phyloP scores from a whole-genome alignment of 2,113 vertebrate species.

The Atractosteus spatula region DNA sequence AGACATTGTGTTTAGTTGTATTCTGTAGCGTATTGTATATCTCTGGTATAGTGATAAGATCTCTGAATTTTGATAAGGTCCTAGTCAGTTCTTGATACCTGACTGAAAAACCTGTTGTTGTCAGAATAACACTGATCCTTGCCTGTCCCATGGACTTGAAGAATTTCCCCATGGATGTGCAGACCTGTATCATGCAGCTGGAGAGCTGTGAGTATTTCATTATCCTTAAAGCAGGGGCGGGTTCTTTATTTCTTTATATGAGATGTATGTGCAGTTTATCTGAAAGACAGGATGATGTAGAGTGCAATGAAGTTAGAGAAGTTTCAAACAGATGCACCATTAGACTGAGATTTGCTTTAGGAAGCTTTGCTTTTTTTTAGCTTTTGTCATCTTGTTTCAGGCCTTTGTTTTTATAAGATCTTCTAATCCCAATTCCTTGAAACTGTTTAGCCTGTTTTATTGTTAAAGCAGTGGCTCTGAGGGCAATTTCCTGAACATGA shows the following conservation, averaged over 20 bases:
- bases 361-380: not conserved
- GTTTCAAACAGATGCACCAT: conserved; percentile 32
- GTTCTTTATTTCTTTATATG: conserved; percentile 40
- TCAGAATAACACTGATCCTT: conserved; percentile 91
- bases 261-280: conserved; percentile 38
- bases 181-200: conserved; percentile 98
- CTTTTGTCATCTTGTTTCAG: too few species aligned
- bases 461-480: too few species aligned
- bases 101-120: conserved; percentile 29
- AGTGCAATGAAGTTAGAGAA: conserved; percentile 34
- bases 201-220: conserved; percentile 90
- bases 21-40: too few species aligned
- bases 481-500: too few species aligned
- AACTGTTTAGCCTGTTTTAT: too few species aligned
- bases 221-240: conserved; percentile 25
- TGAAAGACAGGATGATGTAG: conserved; percentile 31
- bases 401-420: too few species aligned
- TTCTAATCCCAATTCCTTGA: too few species aligned
- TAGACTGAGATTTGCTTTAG: conserved; percentile 21
- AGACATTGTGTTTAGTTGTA: too few species aligned
- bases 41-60: too few species aligned
- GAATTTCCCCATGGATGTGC: conserved; percentile 98
- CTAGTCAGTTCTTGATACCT: not conserved
- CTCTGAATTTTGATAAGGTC: too few species aligned
- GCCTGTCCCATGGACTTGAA: conserved; percentile 99